Percentiles rank a stretch among this genome's conserved stretches.
These are phyloP conservation scores for Caenorhabditis sp. DNA, from an alignment of 2,888 invertebrate genomes.

Conservation along the genomic window DNA sequence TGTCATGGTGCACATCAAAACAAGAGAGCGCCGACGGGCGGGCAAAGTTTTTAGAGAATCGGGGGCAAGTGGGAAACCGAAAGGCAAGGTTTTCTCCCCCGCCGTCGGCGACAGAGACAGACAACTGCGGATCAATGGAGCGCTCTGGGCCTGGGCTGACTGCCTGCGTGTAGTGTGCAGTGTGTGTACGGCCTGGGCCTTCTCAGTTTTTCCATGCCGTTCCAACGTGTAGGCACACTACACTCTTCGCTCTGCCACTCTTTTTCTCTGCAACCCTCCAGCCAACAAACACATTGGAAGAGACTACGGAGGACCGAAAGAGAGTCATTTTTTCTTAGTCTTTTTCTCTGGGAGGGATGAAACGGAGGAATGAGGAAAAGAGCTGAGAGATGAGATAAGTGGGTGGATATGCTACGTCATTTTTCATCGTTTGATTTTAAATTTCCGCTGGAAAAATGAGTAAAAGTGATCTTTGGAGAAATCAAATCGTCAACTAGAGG, in stretches of 20 bases:
- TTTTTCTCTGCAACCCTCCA: slow-evolving; percentile 29
- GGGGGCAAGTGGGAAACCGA: slow-evolving; percentile 39
- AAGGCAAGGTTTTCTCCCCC: slow-evolving; percentile 30
- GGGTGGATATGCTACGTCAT: slow-evolving; percentile 57
- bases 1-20: slow-evolving; percentile 29
- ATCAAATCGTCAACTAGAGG: neutral
- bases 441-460: slow-evolving; percentile 3
- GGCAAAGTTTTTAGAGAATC: slow-evolving; percentile 31
- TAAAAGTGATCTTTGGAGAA: slow-evolving; percentile 38
- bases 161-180: slow-evolving; percentile 52
- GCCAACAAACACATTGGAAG: slow-evolving; percentile 39
- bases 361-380: slow-evolving; percentile 23
- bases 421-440: slow-evolving; percentile 48
- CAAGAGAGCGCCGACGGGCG: slow-evolving; percentile 27
- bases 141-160: slow-evolving; percentile 6
- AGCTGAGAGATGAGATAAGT: slow-evolving; percentile 38
- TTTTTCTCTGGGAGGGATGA: slow-evolving; percentile 29
- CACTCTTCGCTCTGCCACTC: slow-evolving; percentile 25
- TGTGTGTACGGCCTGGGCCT: slow-evolving; percentile 25
- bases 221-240: slow-evolving; percentile 50
- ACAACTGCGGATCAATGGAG: slow-evolving; percentile 48
- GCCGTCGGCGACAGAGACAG: slow-evolving; percentile 21
- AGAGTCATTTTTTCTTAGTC: slow-evolving; percentile 5
- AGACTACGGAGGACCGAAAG: slow-evolving; percentile 21
- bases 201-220: slow-evolving; percentile 41